phyloP scores from a whole-genome alignment of 2,888 invertebrate genomes.

The Dioctria rufipes region DNA sequence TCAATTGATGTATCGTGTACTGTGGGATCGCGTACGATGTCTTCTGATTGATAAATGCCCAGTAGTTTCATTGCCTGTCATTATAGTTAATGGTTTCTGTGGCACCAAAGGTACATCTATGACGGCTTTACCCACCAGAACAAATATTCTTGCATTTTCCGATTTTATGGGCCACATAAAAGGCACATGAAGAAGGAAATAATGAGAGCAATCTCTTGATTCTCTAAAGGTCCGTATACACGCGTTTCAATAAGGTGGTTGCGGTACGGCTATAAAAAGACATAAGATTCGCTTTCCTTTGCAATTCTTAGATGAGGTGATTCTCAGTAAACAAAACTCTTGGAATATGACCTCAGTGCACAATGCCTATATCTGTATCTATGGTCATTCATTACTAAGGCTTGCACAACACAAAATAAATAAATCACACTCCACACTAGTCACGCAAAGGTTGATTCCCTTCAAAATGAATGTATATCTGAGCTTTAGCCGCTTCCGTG shows the following conservation, averaged over 20 bases:
- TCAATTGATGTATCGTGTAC: conserved; percentile 27
- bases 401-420: conserved; percentile 43
- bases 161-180: conserved; percentile 13
- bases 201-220: not conserved
- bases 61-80: conserved; percentile 58
- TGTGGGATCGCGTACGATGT: conserved; percentile 32
- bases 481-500: conserved; percentile 54
- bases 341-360: not conserved
- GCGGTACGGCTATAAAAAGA: not conserved
- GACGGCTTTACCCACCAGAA: not conserved
- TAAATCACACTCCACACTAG: conserved; percentile 31
- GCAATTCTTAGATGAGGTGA: not conserved
- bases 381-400: not conserved
- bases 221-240: not conserved
- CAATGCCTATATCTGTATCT: not conserved
- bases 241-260: not conserved
- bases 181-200: not conserved
- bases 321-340: not conserved
- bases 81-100: conserved; percentile 59
- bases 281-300: not conserved
- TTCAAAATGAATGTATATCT: conserved; percentile 59
- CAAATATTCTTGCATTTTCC: not conserved
- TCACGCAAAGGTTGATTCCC: conserved; percentile 37
- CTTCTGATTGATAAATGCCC: conserved; percentile 59
- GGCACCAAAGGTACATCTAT: conserved; percentile 1